Percentiles rank a stretch among this genome's conserved stretches.
Conservation (phyloP, 2,888 invertebrate genomes). For the Callyntrura guangdongensis region DNA sequence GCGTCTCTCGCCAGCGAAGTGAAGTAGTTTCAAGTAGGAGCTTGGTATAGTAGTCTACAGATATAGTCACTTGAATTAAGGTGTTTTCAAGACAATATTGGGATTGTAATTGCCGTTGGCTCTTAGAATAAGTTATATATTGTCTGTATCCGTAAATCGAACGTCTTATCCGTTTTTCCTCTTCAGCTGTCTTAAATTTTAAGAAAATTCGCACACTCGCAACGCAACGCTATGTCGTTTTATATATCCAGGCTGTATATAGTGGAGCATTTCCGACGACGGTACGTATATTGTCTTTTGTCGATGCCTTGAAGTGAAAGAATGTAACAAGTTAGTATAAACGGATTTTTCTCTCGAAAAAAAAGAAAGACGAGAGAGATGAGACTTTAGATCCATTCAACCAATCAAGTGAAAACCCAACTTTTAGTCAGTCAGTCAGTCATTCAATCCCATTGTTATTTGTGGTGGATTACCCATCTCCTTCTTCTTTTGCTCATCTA, state of each 20-base stretch:
- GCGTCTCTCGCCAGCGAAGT: background rate
- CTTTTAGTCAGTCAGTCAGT: constrained; percentile 67
- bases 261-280: too few species aligned
- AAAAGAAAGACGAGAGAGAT: constrained; percentile 18
- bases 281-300: background rate
- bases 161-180: constrained; percentile 49
- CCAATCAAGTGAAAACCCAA: constrained; percentile 76
- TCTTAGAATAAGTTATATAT: constrained; percentile 63
- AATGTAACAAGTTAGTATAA: constrained; percentile 61
- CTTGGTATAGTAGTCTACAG: background rate
- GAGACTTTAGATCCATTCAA: constrained; percentile 68
- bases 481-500: constrained; percentile 55
- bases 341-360: constrained; percentile 41
- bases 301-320: constrained; percentile 33
- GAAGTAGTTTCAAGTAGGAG: too few species aligned
- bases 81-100: constrained; percentile 67
- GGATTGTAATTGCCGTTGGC: constrained; percentile 56
- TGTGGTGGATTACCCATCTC: constrained; percentile 68
- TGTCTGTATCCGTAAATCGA: constrained; percentile 39
- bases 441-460: constrained; percentile 73
- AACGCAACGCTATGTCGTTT: background rate
- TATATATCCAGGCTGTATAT: background rate
- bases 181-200: background rate
- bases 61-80: constrained; percentile 56
- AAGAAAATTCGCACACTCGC: background rate